A percentile compares a stretch with the other conserved stretches of the same genome.
Conservation (phyloP, 2,888 invertebrate species). For the Slavum lentiscoides region DNA sequence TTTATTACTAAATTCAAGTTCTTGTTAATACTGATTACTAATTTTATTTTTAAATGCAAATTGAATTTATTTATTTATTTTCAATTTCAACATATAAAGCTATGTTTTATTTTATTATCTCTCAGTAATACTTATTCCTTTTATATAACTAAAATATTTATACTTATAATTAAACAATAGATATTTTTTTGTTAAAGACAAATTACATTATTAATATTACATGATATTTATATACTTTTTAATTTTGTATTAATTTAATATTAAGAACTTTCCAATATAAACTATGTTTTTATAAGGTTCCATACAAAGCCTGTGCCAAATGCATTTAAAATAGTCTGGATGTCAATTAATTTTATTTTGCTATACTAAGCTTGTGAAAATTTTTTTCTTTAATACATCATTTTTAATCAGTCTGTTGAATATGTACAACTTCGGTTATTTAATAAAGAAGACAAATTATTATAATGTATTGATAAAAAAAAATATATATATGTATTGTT, state of each 20-base stretch:
- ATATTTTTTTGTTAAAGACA: background rate
- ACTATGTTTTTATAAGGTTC: conserved; percentile 4
- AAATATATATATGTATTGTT: background rate
- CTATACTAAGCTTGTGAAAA: conserved; percentile 2
- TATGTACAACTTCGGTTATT: conserved; percentile 9
- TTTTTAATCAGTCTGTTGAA: conserved; percentile 2
- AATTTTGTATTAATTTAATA: conserved; percentile 12
- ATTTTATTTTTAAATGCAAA: background rate
- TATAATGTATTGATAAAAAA: background rate
- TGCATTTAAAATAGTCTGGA: conserved; percentile 42
- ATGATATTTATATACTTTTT: background rate
- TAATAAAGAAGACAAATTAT: conserved; percentile 5
- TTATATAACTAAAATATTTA: conserved; percentile 2
- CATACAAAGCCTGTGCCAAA: conserved; percentile 32
- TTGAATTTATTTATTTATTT: background rate
- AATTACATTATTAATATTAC: background rate
- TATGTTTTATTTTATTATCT: too few species aligned
- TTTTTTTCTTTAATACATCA: background rate
- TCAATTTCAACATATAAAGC: background rate
- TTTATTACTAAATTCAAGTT: background rate
- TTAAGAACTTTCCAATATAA: conserved; percentile 19
- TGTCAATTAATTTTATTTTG: conserved; percentile 38
- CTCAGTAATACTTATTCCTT: conserved; percentile 1
- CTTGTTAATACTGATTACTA: background rate
- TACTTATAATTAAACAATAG: background rate